Base-by-base conservation (phyloP, 2,888 invertebrate genomes). In the Cryptus viduatorius region DNA sequence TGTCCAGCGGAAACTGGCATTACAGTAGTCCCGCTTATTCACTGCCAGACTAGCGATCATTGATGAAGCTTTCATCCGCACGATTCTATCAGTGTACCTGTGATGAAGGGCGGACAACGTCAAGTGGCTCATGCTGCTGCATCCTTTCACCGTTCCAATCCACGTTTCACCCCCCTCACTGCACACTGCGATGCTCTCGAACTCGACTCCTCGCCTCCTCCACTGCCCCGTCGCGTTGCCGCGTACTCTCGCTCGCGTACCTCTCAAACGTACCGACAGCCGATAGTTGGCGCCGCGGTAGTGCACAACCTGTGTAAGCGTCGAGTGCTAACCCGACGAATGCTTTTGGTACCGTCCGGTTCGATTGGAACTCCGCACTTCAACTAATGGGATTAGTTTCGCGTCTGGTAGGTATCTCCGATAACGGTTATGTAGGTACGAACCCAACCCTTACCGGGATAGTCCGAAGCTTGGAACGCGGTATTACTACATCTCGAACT, bases 321-420 rank as follows among this genome's bases (percentile, higher is more conserved):
- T 72, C 24, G 56, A 72, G 48, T 44, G 16, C 73, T 16, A 73
- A 31, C 59, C 53, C 73, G 59, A 72, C 69, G 29, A 56, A 77
- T 50, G 69, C 56, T 64, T 50, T 79, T 24, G 48, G 29, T 82
- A 68, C 31, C 72, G 73, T 73, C 73, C 73, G 61, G 44, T 56
- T 65, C 69, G 42, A 68, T 69, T 79, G 59, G 65, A 68, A 67
- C 61, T 64, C 48, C 29, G 46, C 64, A 79, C 79, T 83, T 48
- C 24, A 73, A 48, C 65, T 83, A 83, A 83, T 83, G 82, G 73
- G 50, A 79, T 79, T 83, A 73, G 73, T 79, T 64, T 83, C 31
- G 67, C 10, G 65, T 67, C 44, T 37, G 61, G 48, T 56, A 44
- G 56, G 46, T 73, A 73, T 73, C 72, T 56, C 72, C 72, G 73